Conservation (phyloP, 2,888 invertebrate genomes). For the Xiphydria camelus region DNA sequence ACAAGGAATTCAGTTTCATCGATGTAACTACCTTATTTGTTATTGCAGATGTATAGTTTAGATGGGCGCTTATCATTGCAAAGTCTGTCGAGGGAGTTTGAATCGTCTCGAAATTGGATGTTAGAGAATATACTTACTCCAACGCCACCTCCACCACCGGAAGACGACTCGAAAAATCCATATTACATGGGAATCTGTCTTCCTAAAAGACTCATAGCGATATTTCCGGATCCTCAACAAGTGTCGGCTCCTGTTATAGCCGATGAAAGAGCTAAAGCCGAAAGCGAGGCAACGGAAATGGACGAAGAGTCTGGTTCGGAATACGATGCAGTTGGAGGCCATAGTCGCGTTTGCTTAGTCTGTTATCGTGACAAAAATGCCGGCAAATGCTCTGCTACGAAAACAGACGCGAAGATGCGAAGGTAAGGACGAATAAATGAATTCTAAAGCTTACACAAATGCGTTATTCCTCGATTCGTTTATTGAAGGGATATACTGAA, state of each 20-base stretch:
- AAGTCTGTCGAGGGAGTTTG: conserved; percentile 51
- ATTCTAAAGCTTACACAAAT: neutral
- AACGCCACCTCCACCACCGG: conserved; percentile 42
- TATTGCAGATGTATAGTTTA: conserved; percentile 50
- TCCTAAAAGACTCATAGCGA: conserved; percentile 68
- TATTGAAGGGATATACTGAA: conserved; percentile 62
- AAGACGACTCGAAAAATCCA: conserved; percentile 62
- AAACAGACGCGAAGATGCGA: conserved; percentile 39
- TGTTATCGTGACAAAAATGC: conserved; percentile 38
- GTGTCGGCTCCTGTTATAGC: conserved; percentile 19
- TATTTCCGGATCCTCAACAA: conserved; percentile 64
- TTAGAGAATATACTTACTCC: conserved; percentile 40
- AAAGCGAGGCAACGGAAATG: conserved; percentile 28
- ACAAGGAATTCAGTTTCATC: too few relatives aligned
- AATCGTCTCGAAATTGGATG: conserved; percentile 51
- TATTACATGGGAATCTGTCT: conserved; percentile 76
- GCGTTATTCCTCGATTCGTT: too few relatives aligned
- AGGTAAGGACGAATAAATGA: conserved; percentile 30
- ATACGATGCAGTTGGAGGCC: conserved; percentile 38
- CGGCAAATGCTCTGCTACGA: conserved; percentile 26
- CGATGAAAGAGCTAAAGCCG: conserved; percentile 26
- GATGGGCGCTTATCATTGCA: conserved; percentile 51
- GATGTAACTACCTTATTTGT: too few relatives aligned
- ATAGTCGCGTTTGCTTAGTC: conserved; percentile 46
- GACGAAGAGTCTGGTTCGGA: conserved; percentile 48